These are phyloP conservation scores for Pseudorasbora parva DNA, from an alignment of 2,113 vertebrate genomes.

Conservation along the genomic window DNA sequence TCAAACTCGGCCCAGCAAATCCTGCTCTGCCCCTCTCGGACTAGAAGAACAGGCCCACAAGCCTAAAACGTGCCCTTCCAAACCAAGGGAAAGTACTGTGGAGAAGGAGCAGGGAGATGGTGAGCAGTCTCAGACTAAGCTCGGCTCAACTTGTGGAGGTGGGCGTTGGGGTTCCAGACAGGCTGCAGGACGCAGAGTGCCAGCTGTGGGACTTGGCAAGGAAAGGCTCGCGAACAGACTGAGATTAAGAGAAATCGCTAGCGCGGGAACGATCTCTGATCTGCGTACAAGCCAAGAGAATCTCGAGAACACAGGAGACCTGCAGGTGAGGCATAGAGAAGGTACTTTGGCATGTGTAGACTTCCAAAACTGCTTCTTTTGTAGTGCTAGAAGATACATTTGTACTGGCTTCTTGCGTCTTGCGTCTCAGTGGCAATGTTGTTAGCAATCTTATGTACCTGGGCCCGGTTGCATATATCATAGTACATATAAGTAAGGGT, in stretches of 20 bases:
- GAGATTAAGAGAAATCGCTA: slow-evolving; percentile 85
- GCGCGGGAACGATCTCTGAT: slow-evolving; percentile 86
- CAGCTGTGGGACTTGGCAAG: slow-evolving; percentile 81
- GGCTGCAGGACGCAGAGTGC: slow-evolving; percentile 70
- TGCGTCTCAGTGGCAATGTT: background rate
- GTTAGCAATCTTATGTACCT: background rate
- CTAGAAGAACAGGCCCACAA: slow-evolving; percentile 73
- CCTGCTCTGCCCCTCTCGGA: slow-evolving; percentile 79
- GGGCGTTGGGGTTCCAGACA: slow-evolving; percentile 76
- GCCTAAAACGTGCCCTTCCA: slow-evolving; percentile 68
- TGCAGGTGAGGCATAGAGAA: slow-evolving; percentile 81
- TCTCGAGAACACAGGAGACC: slow-evolving; percentile 86
- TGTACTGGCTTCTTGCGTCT: slow-evolving; percentile 5
- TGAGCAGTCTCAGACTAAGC: slow-evolving; percentile 78
- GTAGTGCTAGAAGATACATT: background rate
- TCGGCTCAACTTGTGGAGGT: slow-evolving; percentile 72
- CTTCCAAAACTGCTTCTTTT: background rate
- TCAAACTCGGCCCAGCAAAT: slow-evolving; percentile 85
- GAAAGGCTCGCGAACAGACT: slow-evolving; percentile 84
- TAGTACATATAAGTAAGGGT: too few relatives aligned
- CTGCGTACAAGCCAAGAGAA: slow-evolving; percentile 83
- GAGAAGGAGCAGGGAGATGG: slow-evolving; percentile 65
- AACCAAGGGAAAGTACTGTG: slow-evolving; percentile 41
- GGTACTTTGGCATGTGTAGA: too few relatives aligned
- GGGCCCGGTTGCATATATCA: too few relatives aligned